Evolutionary conservation across 2,797 vertebrate genomes (phyloP).

Genomic region (Apodemus agrarius): DNA sequence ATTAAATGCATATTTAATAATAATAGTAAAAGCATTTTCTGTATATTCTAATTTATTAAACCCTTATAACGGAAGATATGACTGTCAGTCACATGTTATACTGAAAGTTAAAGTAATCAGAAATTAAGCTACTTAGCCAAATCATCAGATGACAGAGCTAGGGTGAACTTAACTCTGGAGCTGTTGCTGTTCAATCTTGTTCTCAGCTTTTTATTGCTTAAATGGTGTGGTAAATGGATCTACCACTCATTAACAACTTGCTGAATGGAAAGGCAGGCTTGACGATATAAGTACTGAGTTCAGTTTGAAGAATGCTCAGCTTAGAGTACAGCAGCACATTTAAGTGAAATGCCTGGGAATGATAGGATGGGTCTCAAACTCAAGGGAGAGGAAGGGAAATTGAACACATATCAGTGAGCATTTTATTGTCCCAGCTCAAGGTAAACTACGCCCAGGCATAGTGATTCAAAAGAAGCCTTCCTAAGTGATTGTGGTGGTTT

Average conservation of each 20-base stretch:
- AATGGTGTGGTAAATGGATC: neutral
- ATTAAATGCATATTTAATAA: neutral
- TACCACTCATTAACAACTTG: neutral
- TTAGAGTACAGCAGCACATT: neutral
- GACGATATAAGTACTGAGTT: neutral
- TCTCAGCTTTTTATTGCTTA: neutral
- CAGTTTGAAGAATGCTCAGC: neutral
- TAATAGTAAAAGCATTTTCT: neutral
- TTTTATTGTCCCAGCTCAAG: neutral
- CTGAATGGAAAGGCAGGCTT: neutral
- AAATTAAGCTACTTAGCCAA: neutral
- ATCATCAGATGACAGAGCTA: neutral
- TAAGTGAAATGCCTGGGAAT: neutral
- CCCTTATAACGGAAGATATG: neutral
- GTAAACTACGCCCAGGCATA: neutral
- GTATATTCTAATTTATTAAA: neutral
- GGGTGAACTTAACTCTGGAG: neutral
- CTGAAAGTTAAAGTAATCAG: neutral
- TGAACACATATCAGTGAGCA: neutral
- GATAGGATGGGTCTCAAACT: neutral
- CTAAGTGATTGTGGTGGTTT: neutral
- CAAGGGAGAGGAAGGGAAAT: neutral
- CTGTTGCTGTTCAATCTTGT: neutral
- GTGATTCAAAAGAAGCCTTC: neutral
- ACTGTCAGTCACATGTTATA: neutral